Conservation (phyloP, 2,888 invertebrate species). For the Villa cingulata region DNA sequence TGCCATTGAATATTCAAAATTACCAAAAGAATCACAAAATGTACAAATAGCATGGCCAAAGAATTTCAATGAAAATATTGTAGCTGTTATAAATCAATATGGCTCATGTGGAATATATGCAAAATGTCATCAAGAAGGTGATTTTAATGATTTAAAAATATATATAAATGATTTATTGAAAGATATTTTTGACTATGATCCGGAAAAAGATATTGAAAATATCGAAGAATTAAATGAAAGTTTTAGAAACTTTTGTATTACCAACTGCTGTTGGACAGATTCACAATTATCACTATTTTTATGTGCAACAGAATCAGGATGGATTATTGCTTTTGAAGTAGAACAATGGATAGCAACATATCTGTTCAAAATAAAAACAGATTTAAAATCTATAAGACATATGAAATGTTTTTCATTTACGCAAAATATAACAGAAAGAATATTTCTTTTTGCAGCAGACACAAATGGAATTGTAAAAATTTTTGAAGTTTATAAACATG, state of each 20-base stretch:
- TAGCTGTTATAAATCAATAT: slow-evolving; percentile 21
- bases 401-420: slow-evolving; percentile 4
- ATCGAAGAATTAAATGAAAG: slow-evolving; percentile 11
- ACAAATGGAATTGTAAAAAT: slow-evolving; percentile 22
- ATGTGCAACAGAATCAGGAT: slow-evolving; percentile 24
- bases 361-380: background rate
- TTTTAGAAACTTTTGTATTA: slow-evolving; percentile 24
- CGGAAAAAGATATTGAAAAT: background rate
- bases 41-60: slow-evolving; percentile 14
- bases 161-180: slow-evolving; percentile 13
- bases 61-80: slow-evolving; percentile 7
- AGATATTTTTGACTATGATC: slow-evolving; percentile 11
- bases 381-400: slow-evolving; percentile 3
- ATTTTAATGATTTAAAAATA: slow-evolving; percentile 18
- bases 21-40: slow-evolving; percentile 16
- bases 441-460: slow-evolving; percentile 22
- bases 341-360: slow-evolving; percentile 3
- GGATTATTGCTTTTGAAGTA: slow-evolving; percentile 19
- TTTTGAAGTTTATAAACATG: slow-evolving; percentile 13
- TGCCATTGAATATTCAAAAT: slow-evolving; percentile 19
- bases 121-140: slow-evolving; percentile 12
- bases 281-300: slow-evolving; percentile 8
- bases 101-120: slow-evolving; percentile 22
- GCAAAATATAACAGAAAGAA: slow-evolving; percentile 7
- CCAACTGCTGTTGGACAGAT: slow-evolving; percentile 15